phyloP scores from a whole-genome alignment of 2,797 vertebrate species.

The Lagodon rhomboides region DNA sequence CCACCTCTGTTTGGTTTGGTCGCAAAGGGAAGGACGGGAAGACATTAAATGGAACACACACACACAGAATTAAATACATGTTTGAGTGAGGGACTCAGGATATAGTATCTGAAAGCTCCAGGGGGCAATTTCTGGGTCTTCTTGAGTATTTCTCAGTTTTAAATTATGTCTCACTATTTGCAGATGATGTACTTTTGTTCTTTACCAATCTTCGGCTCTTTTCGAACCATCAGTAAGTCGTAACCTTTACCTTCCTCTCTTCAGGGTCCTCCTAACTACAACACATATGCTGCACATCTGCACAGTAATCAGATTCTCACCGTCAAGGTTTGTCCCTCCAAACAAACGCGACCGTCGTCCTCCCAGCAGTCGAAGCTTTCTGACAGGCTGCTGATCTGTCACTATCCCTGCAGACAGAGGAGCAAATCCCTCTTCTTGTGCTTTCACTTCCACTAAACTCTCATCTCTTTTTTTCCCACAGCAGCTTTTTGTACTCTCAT shows the following conservation, averaged over 20 bases:
- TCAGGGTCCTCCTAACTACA: conserved; percentile 83
- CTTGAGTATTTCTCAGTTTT: neutral
- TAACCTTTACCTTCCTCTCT: conserved; percentile 50
- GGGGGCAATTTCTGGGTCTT: neutral
- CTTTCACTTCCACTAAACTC: conserved; percentile 32
- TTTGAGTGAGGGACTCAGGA: conserved; percentile 34
- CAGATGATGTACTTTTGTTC: conserved; percentile 28
- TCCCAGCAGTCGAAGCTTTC: conserved; percentile 52
- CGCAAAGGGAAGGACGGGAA: conserved; percentile 34
- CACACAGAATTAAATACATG: conserved; percentile 34
- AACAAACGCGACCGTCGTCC: conserved; percentile 16
- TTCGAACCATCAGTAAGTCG: conserved; percentile 5
- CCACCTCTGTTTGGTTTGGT: conserved; percentile 67
- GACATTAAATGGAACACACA: conserved; percentile 31
- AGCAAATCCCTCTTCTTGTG: conserved; percentile 18
- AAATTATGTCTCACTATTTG: conserved; percentile 18
- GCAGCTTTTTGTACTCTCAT: conserved; percentile 17
- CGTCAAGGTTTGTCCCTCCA: conserved; percentile 85
- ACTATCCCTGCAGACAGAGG: conserved; percentile 34
- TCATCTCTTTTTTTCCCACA: conserved; percentile 32
- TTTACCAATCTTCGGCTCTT: neutral
- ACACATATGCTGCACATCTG: conserved; percentile 82
- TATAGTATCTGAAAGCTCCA: conserved; percentile 27
- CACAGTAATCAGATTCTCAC: conserved; percentile 90
- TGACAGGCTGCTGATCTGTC: conserved; percentile 59